Percentiles rank a stretch among this genome's conserved stretches.
Evolutionary conservation across 2,888 invertebrate species (phyloP).

Genomic region (Aporophyla nigra): DNA sequence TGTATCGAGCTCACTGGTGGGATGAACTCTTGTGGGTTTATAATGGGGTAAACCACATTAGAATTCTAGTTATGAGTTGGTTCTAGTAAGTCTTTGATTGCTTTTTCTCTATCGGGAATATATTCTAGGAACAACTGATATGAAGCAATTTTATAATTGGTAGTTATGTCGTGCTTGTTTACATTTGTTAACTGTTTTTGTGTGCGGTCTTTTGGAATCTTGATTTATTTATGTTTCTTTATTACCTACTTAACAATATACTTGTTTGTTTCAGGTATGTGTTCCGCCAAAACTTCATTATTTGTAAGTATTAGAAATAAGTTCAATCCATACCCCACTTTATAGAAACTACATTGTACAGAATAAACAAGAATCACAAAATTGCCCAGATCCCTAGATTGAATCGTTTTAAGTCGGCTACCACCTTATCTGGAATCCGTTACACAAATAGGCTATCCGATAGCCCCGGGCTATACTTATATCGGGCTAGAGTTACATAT

Average conservation of each 20-base stretch:
- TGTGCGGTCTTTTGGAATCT: background rate
- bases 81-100: slow-evolving; percentile 20
- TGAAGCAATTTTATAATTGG: slow-evolving; percentile 4
- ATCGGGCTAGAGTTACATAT: background rate
- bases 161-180: background rate
- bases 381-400: slow-evolving; percentile 37
- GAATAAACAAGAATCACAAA: slow-evolving; percentile 21
- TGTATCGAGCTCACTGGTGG: slow-evolving; percentile 53
- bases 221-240: background rate
- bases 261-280: slow-evolving; percentile 50
- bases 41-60: slow-evolving; percentile 47
- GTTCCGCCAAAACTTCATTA: background rate
- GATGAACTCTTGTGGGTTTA: slow-evolving; percentile 32
- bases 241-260: background rate
- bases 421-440: slow-evolving; percentile 37
- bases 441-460: slow-evolving; percentile 46
- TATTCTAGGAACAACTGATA: background rate
- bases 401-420: slow-evolving; percentile 46
- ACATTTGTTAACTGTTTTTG: background rate
- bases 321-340: background rate
- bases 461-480: slow-evolving; percentile 27
- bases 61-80: slow-evolving; percentile 39
- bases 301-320: slow-evolving; percentile 34
- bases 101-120: background rate
- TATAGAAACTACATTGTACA: slow-evolving; percentile 15